These are phyloP conservation scores for Drosophila albomicans DNA, from an alignment of 1,140 invertebrate species.

Conservation along the genomic window DNA sequence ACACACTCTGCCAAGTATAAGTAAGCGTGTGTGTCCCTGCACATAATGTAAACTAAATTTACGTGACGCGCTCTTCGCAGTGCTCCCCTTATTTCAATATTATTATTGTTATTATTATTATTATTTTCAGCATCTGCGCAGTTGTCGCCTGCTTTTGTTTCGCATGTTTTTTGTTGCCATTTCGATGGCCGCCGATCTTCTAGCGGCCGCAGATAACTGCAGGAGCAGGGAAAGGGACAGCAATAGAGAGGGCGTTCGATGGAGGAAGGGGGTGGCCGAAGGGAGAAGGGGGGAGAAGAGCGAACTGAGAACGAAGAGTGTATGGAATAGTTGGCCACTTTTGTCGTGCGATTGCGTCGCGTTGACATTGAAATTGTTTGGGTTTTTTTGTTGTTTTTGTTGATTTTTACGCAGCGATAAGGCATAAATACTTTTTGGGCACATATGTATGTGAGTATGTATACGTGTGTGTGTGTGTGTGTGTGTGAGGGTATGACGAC, in stretches of 20 bases:
- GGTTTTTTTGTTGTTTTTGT: conserved; percentile 63
- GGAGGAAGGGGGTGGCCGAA: neutral
- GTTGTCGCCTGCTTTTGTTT: conserved; percentile 62
- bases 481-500: conserved; percentile 26
- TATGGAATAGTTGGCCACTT: conserved; percentile 68
- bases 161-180: conserved; percentile 69
- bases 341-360: conserved; percentile 63
- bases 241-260: neutral
- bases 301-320: neutral
- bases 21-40: neutral
- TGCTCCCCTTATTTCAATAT: conserved; percentile 30
- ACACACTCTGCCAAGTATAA: neutral
- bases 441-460: conserved; percentile 8
- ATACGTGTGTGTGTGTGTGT: neutral
- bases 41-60: conserved; percentile 71
- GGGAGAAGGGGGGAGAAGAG: neutral
- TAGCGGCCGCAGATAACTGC: conserved; percentile 72
- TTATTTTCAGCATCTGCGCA: conserved; percentile 73
- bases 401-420: conserved; percentile 80
- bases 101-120: conserved; percentile 52
- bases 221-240: conserved; percentile 30
- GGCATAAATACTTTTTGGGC: conserved; percentile 69
- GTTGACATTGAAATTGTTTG: conserved; percentile 82
- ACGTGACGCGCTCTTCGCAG: conserved; percentile 49
- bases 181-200: conserved; percentile 67